phyloP scores from a whole-genome alignment of 53 echinoderm and acorn worm species.

The Zoroaster sp. region DNA sequence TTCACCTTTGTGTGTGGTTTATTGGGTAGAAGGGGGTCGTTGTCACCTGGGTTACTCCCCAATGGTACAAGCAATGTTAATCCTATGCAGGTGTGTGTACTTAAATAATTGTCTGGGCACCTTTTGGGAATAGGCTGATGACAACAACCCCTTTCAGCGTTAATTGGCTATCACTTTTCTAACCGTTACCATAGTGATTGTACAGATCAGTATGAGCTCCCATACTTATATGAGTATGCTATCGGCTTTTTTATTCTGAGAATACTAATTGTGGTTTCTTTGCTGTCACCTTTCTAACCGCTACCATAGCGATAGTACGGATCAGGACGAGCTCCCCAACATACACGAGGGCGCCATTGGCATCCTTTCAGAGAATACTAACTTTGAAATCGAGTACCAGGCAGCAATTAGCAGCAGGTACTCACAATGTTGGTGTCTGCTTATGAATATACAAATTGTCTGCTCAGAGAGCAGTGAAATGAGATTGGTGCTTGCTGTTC shows the following conservation, averaged over 20 bases:
- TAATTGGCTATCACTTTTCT: too few relatives aligned
- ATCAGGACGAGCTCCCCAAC: conserved; percentile 44
- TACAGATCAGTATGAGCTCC: too few relatives aligned
- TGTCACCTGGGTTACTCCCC: too few relatives aligned
- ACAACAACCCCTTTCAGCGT: too few relatives aligned
- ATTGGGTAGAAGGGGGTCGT: too few relatives aligned
- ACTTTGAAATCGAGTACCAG: conserved; percentile 49
- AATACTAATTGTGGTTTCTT: neutral
- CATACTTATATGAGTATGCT: too few relatives aligned
- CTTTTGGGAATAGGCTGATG: too few relatives aligned
- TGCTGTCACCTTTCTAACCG: conserved; percentile 30
- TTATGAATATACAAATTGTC: conserved; percentile 10
- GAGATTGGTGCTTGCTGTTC: neutral
- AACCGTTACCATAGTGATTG: too few relatives aligned
- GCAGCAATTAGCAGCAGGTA: conserved; percentile 54
- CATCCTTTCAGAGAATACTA: conserved; percentile 52
- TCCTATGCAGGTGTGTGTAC: too few relatives aligned
- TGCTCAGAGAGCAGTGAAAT: neutral
- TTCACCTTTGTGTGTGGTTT: neutral
- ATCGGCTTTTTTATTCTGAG: too few relatives aligned
- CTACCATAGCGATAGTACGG: conserved; percentile 54
- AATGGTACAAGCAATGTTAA: too few relatives aligned
- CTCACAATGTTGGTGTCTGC: neutral
- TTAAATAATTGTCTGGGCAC: too few relatives aligned
- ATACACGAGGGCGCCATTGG: conserved; percentile 52